A percentile compares a stretch with the other conserved stretches of the same genome.
These are phyloP conservation scores for Capromys pilorides DNA, from an alignment of 2,797 vertebrate genomes.

Conservation along the genomic window DNA sequence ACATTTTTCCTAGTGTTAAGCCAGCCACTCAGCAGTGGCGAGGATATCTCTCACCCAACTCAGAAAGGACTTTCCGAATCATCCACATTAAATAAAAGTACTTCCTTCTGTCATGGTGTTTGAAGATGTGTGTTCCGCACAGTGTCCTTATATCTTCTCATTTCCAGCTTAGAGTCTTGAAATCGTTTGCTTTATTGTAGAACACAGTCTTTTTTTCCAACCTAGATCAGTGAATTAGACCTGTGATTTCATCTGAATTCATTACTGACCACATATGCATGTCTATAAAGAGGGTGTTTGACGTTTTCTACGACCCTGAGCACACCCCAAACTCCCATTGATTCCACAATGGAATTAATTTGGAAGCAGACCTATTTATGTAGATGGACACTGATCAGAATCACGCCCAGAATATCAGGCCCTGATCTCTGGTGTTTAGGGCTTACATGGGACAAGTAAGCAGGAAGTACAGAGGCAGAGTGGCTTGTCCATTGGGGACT, in stretches of 20 bases:
- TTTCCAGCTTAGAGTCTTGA: not conserved
- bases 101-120: not conserved
- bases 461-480: too few species aligned
- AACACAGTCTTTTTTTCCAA: not conserved
- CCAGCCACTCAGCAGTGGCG: not conserved
- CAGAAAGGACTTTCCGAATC: not conserved
- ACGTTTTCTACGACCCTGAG: not conserved
- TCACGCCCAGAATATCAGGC: too few species aligned
- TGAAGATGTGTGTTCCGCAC: not conserved
- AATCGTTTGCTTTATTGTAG: rapidly evolving
- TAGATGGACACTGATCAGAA: too few species aligned
- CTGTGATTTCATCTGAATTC: not conserved
- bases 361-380: too few species aligned
- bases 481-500: too few species aligned
- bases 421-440: too few species aligned
- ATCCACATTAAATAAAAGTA: not conserved
- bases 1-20: not conserved
- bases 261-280: too few species aligned
- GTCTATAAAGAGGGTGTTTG: not conserved
- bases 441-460: too few species aligned
- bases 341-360: not conserved
- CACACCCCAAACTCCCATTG: not conserved
- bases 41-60: not conserved
- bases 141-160: not conserved
- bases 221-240: not conserved